Base-by-base conservation (phyloP, 2,888 invertebrate species). In the Formica aserva region DNA sequence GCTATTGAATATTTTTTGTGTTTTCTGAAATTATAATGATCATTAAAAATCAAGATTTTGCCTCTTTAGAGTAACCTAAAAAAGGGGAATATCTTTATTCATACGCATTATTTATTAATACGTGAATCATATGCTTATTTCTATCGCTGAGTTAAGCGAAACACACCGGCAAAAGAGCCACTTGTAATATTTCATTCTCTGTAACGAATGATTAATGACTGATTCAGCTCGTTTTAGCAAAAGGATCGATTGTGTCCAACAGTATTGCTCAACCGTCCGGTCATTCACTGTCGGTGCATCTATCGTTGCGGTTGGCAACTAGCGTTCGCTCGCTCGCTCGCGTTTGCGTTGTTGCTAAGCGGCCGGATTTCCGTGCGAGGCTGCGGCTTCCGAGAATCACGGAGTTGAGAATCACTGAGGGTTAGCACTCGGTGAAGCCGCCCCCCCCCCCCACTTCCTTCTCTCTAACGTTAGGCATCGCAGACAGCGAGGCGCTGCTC, bases 401-500 rank as follows among this genome's bases (percentile, higher is more conserved):
- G 35, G 11, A 18, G 35, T 71, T 80, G 78, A 80, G 78, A 80
- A 71, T 48, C 78, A 45, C 78, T 80, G 78, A 48, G 35, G 13
- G 78, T 62, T 71, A 71, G 78, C 78, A 62, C 32, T 62, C 38
- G 38, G 52, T 26, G 55, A 67, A 18, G 32, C 18, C 1, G 6
- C 32, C n/a, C 26, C 1, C 5, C 32, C n/a, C 26, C 45, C 72
- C 48, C 48, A 52, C 48, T 52, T 52, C 48, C 48, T 48, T 6
- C 48, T 18, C 48, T 1, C 18, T 48, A 8, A 52, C 48, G 35
- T 60, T 80, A 80, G 60, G 60, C 72, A 67, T 87, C 72, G 89
- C 85, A 89, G 89, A 89, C 89, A 85, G 88, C 88, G 85, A 87
- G 90, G 88, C 89, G 89, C 88, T 85, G 85, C 84, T 90, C 86